Conservation (phyloP, 2,888 invertebrate genomes). For the Hemistola chrysoprasaria region DNA sequence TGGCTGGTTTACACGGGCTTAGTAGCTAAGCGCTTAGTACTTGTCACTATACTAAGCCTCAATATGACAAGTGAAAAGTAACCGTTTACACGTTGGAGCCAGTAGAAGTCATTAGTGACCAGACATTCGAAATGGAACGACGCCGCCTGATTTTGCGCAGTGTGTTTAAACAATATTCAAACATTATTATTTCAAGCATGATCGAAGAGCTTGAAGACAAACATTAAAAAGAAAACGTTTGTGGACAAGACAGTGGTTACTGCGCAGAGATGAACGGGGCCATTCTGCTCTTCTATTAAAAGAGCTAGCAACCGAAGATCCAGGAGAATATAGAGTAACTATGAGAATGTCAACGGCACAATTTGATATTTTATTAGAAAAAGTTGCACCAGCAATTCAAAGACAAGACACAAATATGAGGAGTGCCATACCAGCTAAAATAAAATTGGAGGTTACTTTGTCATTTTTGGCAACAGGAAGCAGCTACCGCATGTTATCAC, state of each 20-base stretch:
- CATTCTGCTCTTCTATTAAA: conserved; percentile 27
- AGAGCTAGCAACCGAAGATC: conserved; percentile 27
- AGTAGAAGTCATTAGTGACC: conserved; percentile 11
- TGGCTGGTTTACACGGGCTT: background rate
- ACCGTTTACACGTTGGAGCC: conserved; percentile 10
- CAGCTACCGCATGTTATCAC: conserved; percentile 30
- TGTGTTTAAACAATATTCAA: conserved; percentile 14
- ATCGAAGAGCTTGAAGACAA: conserved; percentile 11
- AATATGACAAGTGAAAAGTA: conserved; percentile 17
- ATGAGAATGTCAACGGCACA: conserved; percentile 16
- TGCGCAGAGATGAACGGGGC: conserved; percentile 13
- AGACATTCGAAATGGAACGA: conserved; percentile 7
- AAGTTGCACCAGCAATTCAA: conserved; percentile 28
- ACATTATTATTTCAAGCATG: conserved; percentile 14
- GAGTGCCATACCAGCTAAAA: conserved; percentile 36
- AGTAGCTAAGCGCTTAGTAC: background rate
- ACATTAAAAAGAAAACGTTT: conserved; percentile 23
- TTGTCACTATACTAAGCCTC: background rate
- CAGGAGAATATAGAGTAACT: conserved; percentile 24
- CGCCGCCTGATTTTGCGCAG: conserved; percentile 15
- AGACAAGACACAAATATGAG: conserved; percentile 34
- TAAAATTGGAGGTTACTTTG: conserved; percentile 39
- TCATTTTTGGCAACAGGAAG: conserved; percentile 37
- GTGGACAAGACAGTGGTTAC: conserved; percentile 33
- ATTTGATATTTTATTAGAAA: conserved; percentile 26